Evolutionary conservation across 2,888 invertebrate species (phyloP).

Genomic region (Drosophila phalerata): DNA sequence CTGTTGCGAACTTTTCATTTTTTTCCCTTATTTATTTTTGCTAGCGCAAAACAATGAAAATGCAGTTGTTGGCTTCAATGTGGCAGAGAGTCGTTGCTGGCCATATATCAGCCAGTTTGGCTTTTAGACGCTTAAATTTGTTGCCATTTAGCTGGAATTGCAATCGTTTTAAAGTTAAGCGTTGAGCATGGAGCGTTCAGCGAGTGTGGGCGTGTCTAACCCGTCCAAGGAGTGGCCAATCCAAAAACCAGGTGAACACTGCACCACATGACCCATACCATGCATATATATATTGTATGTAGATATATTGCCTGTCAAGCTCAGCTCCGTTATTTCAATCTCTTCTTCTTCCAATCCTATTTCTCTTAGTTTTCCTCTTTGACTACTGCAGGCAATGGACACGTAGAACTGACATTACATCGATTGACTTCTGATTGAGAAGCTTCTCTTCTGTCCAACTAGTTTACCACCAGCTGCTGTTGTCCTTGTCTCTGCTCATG

Average conservation of each 20-base stretch:
- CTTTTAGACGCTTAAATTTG: slow-evolving; percentile 49
- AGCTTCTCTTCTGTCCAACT: slow-evolving; percentile 12
- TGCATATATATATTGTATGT: not conserved
- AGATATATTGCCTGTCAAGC: slow-evolving; percentile 43
- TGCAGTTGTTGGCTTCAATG: slow-evolving; percentile 21
- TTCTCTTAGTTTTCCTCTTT: slow-evolving; percentile 4
- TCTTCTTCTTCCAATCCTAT: slow-evolving; percentile 1
- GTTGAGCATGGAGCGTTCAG: not conserved
- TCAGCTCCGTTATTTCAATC: slow-evolving; percentile 28
- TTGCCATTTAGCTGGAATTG: slow-evolving; percentile 50
- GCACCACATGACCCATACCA: slow-evolving; percentile 6
- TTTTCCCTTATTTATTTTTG: not conserved
- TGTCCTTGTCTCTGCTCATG: slow-evolving; percentile 1
- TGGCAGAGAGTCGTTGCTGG: slow-evolving; percentile 10
- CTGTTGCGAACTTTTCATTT: slow-evolving; percentile 16
- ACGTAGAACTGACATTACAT: slow-evolving; percentile 66
- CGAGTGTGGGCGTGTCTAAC: slow-evolving; percentile 42
- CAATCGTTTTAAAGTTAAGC: slow-evolving; percentile 44
- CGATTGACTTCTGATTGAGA: slow-evolving; percentile 65
- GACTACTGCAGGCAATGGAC: slow-evolving; percentile 16
- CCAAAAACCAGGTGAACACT: slow-evolving; percentile 29
- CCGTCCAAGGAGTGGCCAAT: slow-evolving; percentile 42
- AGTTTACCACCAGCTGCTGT: slow-evolving; percentile 20
- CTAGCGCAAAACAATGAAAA: slow-evolving; percentile 34
- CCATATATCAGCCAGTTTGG: slow-evolving; percentile 39